Conservation (phyloP, 1,140 invertebrate genomes). For the Dufourea novaeangliae region DNA sequence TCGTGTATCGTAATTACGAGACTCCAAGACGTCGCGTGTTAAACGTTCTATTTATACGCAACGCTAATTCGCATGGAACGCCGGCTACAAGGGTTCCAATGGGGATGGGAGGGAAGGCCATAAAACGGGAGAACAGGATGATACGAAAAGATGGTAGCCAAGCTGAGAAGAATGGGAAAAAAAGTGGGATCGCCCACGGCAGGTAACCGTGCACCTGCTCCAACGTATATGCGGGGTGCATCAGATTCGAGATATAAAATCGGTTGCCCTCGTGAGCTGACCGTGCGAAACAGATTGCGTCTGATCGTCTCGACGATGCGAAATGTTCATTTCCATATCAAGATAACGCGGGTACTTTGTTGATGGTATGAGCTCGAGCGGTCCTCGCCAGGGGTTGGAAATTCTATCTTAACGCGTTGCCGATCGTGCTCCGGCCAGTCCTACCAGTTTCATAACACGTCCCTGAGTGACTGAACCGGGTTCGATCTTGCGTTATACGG, state of each 20-base stretch:
- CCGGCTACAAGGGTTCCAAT: constrained; percentile 12
- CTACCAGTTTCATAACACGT: too few relatives aligned
- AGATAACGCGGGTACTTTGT: background rate
- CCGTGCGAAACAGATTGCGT: constrained; percentile 2
- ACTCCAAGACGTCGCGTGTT: constrained; percentile 26
- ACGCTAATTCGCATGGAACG: constrained; percentile 46
- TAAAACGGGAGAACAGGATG: constrained; percentile 27
- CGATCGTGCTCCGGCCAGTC: too few relatives aligned
- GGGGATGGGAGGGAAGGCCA: background rate
- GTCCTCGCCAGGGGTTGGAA: too few relatives aligned
- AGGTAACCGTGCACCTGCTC: constrained; percentile 67
- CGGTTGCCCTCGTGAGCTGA: background rate
- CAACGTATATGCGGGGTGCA: constrained; percentile 56
- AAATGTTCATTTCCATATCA: background rate
- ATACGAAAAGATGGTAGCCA: constrained; percentile 34
- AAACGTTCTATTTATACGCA: constrained; percentile 59
- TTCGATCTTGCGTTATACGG: too few relatives aligned
- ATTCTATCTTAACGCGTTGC: too few relatives aligned
- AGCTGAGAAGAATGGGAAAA: constrained; percentile 61
- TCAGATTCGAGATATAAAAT: constrained; percentile 51
- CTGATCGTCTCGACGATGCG: background rate
- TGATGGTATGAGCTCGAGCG: too few relatives aligned
- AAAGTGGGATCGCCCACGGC: constrained; percentile 66
- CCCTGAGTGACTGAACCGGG: too few relatives aligned
- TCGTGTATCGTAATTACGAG: constrained; percentile 33